These are phyloP conservation scores for Coregonus suidteri DNA, from an alignment of 2,797 vertebrate genomes.

Conservation along the genomic window DNA sequence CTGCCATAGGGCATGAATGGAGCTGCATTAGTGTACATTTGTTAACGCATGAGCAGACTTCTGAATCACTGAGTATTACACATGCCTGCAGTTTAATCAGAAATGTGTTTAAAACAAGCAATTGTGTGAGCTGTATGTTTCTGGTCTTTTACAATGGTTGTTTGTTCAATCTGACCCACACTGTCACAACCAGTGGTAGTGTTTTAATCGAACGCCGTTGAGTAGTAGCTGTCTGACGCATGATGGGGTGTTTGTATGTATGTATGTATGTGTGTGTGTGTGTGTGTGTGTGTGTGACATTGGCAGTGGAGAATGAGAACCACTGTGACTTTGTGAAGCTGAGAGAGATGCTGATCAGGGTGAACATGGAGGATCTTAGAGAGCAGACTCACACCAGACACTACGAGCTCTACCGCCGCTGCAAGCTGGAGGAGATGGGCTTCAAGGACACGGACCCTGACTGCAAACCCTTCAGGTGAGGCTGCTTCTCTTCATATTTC, in stretches of 20 bases:
- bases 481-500: not conserved
- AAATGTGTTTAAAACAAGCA: not conserved
- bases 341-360: slow-evolving; percentile 95
- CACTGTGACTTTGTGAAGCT: slow-evolving; percentile 98
- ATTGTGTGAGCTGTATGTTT: not conserved
- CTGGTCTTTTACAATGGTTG: not conserved
- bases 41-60: not conserved
- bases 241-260: not conserved
- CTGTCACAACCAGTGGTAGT: not conserved
- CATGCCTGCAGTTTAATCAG: not conserved
- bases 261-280: not conserved
- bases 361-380: slow-evolving; percentile 98
- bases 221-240: not conserved
- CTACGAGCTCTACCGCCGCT: slow-evolving; percentile 96
- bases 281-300: slow-evolving; percentile 12
- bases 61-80: not conserved
- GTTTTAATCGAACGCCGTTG: no score
- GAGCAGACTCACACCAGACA: slow-evolving; percentile 97
- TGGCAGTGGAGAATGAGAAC: slow-evolving; percentile 93
- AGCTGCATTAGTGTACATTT: not conserved
- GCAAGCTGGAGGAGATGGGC: slow-evolving; percentile 99
- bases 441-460: slow-evolving; percentile 98
- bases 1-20: slow-evolving; percentile 19
- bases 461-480: slow-evolving; percentile 97
- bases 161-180: not conserved